phyloP scores from a whole-genome alignment of 1,140 invertebrate genomes.

The Neodiprion fabricii region DNA sequence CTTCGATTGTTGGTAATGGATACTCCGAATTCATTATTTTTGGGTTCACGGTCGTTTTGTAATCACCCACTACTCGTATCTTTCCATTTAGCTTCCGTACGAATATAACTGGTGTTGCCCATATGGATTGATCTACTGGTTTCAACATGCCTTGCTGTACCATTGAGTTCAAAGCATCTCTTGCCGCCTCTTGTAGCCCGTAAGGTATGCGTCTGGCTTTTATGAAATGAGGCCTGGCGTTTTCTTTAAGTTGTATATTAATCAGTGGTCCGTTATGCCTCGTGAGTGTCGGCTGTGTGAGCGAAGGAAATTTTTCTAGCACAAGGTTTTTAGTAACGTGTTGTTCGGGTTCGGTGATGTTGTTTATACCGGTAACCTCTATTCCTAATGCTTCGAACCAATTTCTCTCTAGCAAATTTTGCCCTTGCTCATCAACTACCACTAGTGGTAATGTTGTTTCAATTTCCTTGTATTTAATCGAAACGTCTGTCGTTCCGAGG shows the following conservation, averaged over 20 bases:
- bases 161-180: background rate
- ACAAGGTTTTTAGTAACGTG: background rate
- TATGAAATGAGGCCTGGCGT: background rate
- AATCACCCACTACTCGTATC: background rate
- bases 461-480: no score
- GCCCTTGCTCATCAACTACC: slow-evolving; percentile 3
- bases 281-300: background rate
- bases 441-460: background rate
- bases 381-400: slow-evolving; percentile 9
- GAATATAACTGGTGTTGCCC: background rate
- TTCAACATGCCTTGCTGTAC: background rate
- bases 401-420: slow-evolving; percentile 12
- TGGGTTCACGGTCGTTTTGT: background rate
- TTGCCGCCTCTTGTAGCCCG: background rate
- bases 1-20: background rate
- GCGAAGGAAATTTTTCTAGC: background rate
- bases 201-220: background rate
- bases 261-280: slow-evolving; percentile 9
- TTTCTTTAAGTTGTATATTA: slow-evolving; percentile 11
- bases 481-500: no score
- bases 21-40: background rate
- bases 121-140: background rate
- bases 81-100: background rate
- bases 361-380: background rate
- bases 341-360: background rate